Evolutionary conservation across 2,113 vertebrate genomes (phyloP), one percentile per base, ranked within the genome.

Genomic region (Mirounga angustirostris): DNA sequence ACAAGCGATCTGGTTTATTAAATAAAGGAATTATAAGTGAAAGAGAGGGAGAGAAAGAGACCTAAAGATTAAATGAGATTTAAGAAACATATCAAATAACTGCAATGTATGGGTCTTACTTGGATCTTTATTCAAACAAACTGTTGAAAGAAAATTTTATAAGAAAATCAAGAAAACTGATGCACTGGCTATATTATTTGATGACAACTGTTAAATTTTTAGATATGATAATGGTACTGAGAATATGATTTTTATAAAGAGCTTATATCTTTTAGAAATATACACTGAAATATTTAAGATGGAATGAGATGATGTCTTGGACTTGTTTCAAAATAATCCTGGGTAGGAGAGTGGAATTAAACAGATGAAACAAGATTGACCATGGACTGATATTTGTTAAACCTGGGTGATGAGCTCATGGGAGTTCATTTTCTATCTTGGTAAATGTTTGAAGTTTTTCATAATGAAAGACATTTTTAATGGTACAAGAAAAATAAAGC

Each of bases 101-200:
- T 85, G n/a, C 16, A 21, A 33, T 36, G 4, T 30, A 54, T 56
- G 63, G 5, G 36, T 6, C 22, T 89, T 52, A 63, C 67, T 56
- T 87, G 58, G 19, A 65, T 82, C 46, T 91, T 91, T 91, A 65
- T 81, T 74, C 16, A 65, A 94, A 83, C 26, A 78, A 91, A 97
- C 5, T 52, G 9, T 59, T 59, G 52, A 91, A 88, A 81, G 52
- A 86, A 86, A 78, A 86, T 63, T 73, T 46, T 46, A 86, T 40
- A 52, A 94, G 85, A 94, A 73, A 95, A 80, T 82, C 8, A 83
- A 69, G 36, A 7, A 90, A 40, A 85, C 46, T 40, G 83, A 15
- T 88, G 56, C 0, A 63, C 10, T 85, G 16, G 21, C 7, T 82
- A 43, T 88, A 61, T 36, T 67, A 83, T 87, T 88, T 40, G 10